phyloP scores from a whole-genome alignment of 30 jellyfish, hydroid and myxozoan genomes.

The Mastigias papua region DNA sequence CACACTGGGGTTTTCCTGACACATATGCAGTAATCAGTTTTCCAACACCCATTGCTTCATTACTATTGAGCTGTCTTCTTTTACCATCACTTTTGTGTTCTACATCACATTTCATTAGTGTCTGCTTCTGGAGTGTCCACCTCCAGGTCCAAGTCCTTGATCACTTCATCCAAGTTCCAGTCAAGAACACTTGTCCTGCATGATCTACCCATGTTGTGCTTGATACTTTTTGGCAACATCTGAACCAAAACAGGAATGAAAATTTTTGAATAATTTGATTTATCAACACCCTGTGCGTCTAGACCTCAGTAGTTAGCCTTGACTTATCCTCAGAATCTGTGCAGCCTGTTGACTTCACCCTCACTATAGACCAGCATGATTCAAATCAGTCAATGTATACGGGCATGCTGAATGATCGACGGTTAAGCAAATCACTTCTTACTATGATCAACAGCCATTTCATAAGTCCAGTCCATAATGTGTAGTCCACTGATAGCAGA shows the following conservation, averaged over 20 bases:
- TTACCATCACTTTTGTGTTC: neutral
- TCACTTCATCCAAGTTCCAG: conserved; percentile 33
- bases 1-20: too few species aligned
- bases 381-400: conserved; percentile 1
- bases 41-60: neutral
- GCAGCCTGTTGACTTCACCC: conserved; percentile 1
- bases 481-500: conserved; percentile 8
- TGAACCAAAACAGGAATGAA: conserved; percentile 34
- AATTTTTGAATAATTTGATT: conserved; percentile 19
- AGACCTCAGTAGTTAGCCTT: conserved; percentile 26
- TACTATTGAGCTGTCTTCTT: neutral
- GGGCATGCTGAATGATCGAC: conserved; percentile 10
- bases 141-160: conserved; percentile 5
- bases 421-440: conserved; percentile 40
- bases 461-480: conserved; percentile 13
- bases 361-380: conserved; percentile 7
- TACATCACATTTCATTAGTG: neutral
- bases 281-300: conserved; percentile 23
- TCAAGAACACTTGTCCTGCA: neutral
- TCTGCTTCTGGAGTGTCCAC: neutral
- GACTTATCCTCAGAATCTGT: conserved; percentile 8
- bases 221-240: conserved; percentile 6
- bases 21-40: neutral
- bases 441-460: neutral
- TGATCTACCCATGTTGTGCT: conserved; percentile 10